These are phyloP conservation scores for Alentia gelatinosa DNA, from an alignment of 2,888 invertebrate species.

Conservation along the genomic window DNA sequence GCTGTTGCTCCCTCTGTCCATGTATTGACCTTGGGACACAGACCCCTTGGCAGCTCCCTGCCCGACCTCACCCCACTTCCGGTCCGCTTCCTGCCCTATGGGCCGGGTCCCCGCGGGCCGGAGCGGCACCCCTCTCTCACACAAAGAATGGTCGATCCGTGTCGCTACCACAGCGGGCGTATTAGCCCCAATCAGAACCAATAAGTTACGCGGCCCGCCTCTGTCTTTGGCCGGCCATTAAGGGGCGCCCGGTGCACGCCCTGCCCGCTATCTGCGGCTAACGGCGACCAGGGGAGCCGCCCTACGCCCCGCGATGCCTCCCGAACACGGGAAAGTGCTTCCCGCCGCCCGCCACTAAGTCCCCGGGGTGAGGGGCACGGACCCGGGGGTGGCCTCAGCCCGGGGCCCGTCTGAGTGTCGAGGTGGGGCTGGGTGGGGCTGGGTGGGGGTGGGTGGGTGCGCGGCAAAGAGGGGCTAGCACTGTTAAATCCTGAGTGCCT, in stretches of 20 bases:
- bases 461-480: neutral
- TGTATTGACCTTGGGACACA: too few species aligned
- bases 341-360: neutral
- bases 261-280: constrained; percentile 1
- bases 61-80: neutral
- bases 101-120: neutral
- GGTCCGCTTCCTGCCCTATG: neutral
- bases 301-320: neutral
- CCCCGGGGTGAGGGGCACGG: neutral
- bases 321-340: constrained; percentile 20
- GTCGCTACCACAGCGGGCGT: constrained; percentile 17
- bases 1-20: too few species aligned
- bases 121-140: neutral
- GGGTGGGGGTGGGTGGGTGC: neutral
- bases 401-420: too few species aligned
- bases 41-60: neutral
- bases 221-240: constrained; percentile 3
- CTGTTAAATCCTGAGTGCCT: too few species aligned
- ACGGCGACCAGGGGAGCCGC: neutral
- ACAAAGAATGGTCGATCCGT: constrained; percentile 26
- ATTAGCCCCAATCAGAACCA: neutral
- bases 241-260: neutral
- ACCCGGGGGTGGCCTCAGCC: too few species aligned
- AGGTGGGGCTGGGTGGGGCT: too few species aligned
- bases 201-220: constrained; percentile 8